Evolutionary conservation across 1,140 invertebrate species (phyloP), one percentile per base, ranked within the genome.

Genomic region (Brachionus plicatilis): DNA sequence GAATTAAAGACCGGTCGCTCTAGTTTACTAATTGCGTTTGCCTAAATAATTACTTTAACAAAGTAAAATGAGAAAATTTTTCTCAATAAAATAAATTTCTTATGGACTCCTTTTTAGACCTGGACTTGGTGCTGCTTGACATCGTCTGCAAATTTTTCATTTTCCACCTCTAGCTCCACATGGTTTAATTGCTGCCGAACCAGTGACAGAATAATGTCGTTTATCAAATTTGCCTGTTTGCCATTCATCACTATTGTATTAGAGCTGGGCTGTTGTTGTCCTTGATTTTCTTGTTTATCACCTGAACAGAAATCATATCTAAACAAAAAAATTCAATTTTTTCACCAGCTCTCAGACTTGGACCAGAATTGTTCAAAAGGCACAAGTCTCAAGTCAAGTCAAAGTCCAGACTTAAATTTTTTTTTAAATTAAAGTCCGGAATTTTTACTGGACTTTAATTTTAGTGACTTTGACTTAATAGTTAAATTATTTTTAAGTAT

Each of bases 241-340:
- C 2, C 17, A 72, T 43, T 72, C 68, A 72, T 72, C 9, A 12
- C 41, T 41, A 72, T 72, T 11, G 17, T 72, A 43, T 17, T 41
- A 12, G 68, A 72, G 17, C 33, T 41, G 24, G 68, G 4, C 8
- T 72, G 68, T 9, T 43, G 33, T 43, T 72, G 68, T 43, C 33
- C 41, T 72, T 72, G 68, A 72, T 43, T 72, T 20, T 72, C 68
- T n/a, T 72, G 29, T 72, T 72, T 72, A 5, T 72, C 68, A 11
- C n/a, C 9, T 8, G 33, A 20, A 8, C 7, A 41, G 45, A 72
- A 72, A 72, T 72, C 68, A 47, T 20, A 72, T 17, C 68, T 72
- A 9, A 72, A 72, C 5, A 11, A 65, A 65, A n/a, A 33, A 24
- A 4, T 17, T 24, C 9, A 24, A 17, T 65, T 7, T 5, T 7